Base-by-base conservation (phyloP, 1,140 invertebrate genomes). In the Meteorus sp. region DNA sequence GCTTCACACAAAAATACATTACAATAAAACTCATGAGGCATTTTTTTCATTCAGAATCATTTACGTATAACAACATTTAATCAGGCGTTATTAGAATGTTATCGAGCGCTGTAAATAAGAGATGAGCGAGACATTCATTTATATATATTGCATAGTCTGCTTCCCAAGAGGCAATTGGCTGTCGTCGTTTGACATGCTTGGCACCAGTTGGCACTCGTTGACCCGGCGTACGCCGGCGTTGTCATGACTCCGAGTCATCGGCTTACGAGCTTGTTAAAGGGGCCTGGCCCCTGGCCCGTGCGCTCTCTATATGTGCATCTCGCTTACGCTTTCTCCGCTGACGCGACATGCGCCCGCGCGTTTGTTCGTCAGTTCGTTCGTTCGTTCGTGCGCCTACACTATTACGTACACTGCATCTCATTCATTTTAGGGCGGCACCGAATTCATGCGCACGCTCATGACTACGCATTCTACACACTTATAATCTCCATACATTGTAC, bases 161-260 rank as follows among this genome's bases (percentile, higher is more conserved):
- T 76, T 76, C 73, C 74, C 74, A 77, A 77, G 74, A 74, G 71
- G 60, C 68, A 71, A 75, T 76, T 77, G 68, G 60, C 69, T 52
- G 35, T 53, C 37, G 67, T 75, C 73, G 63, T 71, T 77, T 77
- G 73, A 76, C 74, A 72, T 67, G 65, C 65, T 75, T 77, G 73
- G 67, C 75, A 72, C 67, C 69, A 76, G 75, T 77, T 77, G 73
- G 51, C 74, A 74, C 75, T 72, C 64, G 69, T 77, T 77, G 73
- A 75, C 74, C 71, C 69, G 47, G 29, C 48, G 48, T 59, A 52
- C 65, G 60, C 67, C 60, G 65, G 66, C 68, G 70, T 77, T 77
- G 74, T 77, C 74, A 76, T 75, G 74, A 76, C 74, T 76, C 70
- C 72, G 66, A 76, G 74, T 76, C 73, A 76, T 76, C 70, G 73